These are phyloP conservation scores for Tanypteryx hageni DNA, from an alignment of 2,888 invertebrate genomes.

Conservation along the genomic window DNA sequence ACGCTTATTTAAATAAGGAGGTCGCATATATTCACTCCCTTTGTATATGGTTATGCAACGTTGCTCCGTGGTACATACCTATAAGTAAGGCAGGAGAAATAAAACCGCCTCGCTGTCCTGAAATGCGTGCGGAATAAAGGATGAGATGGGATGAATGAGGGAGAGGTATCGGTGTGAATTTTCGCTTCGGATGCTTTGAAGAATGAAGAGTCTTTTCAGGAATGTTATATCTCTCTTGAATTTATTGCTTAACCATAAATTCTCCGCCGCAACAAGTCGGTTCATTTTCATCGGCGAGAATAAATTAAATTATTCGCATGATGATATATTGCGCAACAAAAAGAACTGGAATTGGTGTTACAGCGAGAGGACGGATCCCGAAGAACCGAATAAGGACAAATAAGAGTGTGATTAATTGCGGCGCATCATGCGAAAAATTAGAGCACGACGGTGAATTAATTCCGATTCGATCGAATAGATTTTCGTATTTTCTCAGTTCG, in stretches of 20 bases:
- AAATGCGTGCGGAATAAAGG: neutral
- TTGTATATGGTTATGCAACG: neutral
- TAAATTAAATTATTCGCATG: neutral
- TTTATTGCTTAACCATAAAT: neutral
- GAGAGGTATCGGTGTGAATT: neutral
- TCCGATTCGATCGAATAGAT: too few species aligned
- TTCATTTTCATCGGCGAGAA: neutral
- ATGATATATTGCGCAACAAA: neutral
- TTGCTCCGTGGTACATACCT: slow-evolving; percentile 5
- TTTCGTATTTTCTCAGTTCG: too few species aligned
- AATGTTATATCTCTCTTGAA: neutral
- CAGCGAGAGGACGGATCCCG: neutral
- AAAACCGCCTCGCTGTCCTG: neutral
- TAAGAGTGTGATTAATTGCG: too few species aligned
- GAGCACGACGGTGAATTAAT: too few species aligned
- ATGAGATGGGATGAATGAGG: neutral
- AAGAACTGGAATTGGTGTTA: neutral
- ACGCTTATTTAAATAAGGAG: slow-evolving; percentile 37
- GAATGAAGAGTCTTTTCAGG: neutral
- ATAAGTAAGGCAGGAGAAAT: neutral
- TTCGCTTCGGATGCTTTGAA: neutral
- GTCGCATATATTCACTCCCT: slow-evolving; percentile 23
- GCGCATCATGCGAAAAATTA: too few species aligned
- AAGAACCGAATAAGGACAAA: neutral
- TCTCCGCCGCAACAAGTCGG: neutral